These are phyloP conservation scores for Trachelus tabidus DNA, from an alignment of 2,888 invertebrate species.

Conservation along the genomic window DNA sequence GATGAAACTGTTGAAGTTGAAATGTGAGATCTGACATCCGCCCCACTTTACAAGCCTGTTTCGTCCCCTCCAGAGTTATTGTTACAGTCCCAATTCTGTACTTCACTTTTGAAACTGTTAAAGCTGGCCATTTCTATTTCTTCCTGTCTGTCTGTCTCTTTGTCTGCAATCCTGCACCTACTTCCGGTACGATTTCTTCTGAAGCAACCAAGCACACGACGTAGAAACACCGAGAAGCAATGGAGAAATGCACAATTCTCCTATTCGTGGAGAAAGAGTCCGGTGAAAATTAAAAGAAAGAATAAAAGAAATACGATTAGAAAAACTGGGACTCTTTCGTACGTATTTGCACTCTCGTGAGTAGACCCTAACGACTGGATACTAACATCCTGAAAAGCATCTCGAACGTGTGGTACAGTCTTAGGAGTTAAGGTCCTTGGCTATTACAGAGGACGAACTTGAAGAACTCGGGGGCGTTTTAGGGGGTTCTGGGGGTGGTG, in stretches of 20 bases:
- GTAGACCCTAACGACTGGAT: constrained; percentile 38
- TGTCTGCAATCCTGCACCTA: constrained; percentile 28
- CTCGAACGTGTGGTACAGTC: constrained; percentile 57
- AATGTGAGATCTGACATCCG: neutral
- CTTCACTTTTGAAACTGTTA: neutral
- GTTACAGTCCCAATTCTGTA: neutral
- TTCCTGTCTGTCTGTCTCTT: constrained; percentile 13
- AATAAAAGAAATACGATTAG: neutral
- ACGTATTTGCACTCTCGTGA: constrained; percentile 36
- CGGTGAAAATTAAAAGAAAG: neutral
- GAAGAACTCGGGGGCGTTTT: constrained; percentile 72
- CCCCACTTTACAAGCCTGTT: neutral
- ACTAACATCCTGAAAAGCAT: constrained; percentile 39
- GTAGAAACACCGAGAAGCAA: constrained; percentile 5
- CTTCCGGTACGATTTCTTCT: constrained; percentile 11
- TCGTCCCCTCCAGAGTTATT: neutral
- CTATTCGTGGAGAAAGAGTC: neutral
- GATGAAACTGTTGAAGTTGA: neutral
- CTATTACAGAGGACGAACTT: constrained; percentile 77
- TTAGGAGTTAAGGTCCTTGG: constrained; percentile 46
- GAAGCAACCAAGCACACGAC: constrained; percentile 3
- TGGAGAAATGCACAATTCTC: neutral
- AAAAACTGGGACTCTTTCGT: constrained; percentile 2
- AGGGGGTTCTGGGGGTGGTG: constrained; percentile 58
- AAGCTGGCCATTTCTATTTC: neutral